Evolutionary conservation across 2,113 vertebrate genomes (phyloP).

Genomic region (Psephotus haematonotus): DNA sequence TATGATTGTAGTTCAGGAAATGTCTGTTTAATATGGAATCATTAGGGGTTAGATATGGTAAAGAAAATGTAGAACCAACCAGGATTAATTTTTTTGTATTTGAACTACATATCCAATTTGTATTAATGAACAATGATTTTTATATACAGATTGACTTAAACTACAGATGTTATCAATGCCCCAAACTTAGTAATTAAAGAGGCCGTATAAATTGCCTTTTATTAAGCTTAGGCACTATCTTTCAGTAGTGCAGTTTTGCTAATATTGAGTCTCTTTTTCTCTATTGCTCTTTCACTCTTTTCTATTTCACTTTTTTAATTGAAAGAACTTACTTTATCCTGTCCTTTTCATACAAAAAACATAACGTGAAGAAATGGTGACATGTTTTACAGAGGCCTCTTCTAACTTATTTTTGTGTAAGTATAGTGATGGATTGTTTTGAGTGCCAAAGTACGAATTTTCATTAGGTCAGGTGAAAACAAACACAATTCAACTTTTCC

Average conservation of each 20-base stretch:
- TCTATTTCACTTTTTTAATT: neutral
- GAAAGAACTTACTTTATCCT: neutral
- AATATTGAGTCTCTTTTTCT: neutral
- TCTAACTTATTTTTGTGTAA: neutral
- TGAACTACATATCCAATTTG: neutral
- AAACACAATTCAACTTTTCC: neutral
- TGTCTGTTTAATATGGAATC: neutral
- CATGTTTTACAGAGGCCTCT: neutral
- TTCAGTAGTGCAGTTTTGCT: neutral
- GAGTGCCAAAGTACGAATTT: neutral
- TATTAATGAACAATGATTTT: neutral
- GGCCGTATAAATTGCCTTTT: neutral
- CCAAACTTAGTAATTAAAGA: neutral
- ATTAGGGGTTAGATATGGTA: neutral
- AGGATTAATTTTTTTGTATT: neutral
- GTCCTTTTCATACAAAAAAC: neutral
- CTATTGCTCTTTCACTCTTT: neutral
- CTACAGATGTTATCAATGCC: neutral
- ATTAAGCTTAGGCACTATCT: neutral
- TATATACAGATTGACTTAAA: neutral
- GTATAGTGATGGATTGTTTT: neutral
- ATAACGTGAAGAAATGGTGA: neutral
- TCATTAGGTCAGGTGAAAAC: neutral
- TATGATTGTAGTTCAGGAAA: neutral
- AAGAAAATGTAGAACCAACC: neutral